These are phyloP conservation scores for Drosophila aldrichi DNA, from an alignment of 2,888 invertebrate genomes.

Conservation along the genomic window DNA sequence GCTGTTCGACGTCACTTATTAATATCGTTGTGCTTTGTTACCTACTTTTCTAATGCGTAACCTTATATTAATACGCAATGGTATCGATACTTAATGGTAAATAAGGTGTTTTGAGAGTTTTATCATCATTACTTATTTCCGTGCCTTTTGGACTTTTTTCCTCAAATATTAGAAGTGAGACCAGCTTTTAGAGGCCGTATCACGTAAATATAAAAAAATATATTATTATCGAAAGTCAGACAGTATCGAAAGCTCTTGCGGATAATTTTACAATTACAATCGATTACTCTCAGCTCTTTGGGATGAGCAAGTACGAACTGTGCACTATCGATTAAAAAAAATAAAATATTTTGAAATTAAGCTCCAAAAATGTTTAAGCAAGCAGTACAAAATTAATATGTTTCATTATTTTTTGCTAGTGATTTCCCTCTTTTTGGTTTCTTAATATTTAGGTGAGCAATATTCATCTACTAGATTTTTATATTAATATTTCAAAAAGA, in stretches of 20 bases:
- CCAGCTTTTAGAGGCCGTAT: too few species aligned
- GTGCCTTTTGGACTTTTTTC: neutral
- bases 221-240: neutral
- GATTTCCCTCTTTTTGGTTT: too few species aligned
- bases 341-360: neutral
- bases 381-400: neutral
- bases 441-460: too few species aligned
- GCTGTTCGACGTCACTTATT: neutral
- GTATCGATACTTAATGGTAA: neutral
- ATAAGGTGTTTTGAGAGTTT: accelerated
- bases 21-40: neutral
- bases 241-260: neutral
- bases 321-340: neutral
- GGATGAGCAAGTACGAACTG: neutral
- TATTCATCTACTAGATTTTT: too few species aligned
- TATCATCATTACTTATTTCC: neutral
- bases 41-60: neutral
- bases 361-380: neutral
- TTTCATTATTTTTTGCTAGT: neutral
- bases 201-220: neutral
- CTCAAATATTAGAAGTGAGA: too few species aligned
- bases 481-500: too few species aligned
- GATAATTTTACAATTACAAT: neutral
- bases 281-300: neutral
- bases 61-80: neutral